Base-by-base conservation (phyloP, 2,888 invertebrate genomes). In the Deilephila elpenor region DNA sequence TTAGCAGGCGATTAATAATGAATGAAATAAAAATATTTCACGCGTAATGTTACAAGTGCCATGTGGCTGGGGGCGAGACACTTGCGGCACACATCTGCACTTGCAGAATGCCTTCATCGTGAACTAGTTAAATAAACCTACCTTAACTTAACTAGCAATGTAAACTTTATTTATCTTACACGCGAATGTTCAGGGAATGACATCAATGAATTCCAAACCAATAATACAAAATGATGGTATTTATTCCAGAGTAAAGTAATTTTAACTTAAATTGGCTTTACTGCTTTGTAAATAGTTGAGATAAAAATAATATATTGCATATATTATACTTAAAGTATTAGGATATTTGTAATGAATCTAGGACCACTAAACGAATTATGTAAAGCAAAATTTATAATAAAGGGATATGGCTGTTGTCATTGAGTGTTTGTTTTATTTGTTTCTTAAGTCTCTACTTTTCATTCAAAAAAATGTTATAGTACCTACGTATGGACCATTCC, bases 1-100 rank as follows among this genome's bases (percentile, higher is more conserved):
- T 67, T 67, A 67, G 67, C 67, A 51, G 44, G 67, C 67, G 67
- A 67, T 67, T 67, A 67, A 67, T 67, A 67, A 25, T 67, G 51
- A 51, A 67, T 51, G 67, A 51, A 67, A 67, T 67, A 67, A 67
- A 67, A 67, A 51, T 67, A 67, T 67, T 67, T 67, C 67, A 67
- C n/a, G 56, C 56, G 56, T 56, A 56, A 67, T 67, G 44, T 25
- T 51, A n/a, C 67, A 67, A 25, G 44, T 6, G 51, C 51, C 67
- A 67, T 67, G 67, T 67, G 67, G 44, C 67, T 25, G 14, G 25
- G 7, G 25, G 67, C 67, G 44, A 51, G 25, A 67, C 51, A 1
- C 44, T 67, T 51, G 44, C 37, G 44, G 67, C 44, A 8, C 67
- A 67, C 67, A 67, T 67, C 67, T 67, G 67, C 67, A 67, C 51